Evolutionary conservation across 2,113 vertebrate species (phyloP).

Genomic region (Istiophorus platypterus): DNA sequence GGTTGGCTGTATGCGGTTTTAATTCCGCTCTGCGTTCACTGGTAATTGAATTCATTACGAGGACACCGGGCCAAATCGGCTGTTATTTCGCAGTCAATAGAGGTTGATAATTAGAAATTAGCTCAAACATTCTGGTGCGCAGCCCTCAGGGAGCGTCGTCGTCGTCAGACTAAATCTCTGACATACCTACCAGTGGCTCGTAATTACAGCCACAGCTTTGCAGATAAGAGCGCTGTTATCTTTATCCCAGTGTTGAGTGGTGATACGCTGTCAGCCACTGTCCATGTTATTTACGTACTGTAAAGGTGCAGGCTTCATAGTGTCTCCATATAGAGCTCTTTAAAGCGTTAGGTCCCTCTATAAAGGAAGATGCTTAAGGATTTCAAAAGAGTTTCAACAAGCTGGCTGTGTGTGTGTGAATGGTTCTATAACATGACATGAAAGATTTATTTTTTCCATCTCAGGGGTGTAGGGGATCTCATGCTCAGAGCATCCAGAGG

Average conservation of each 20-base stretch:
- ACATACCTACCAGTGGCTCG: slow-evolving; percentile 53
- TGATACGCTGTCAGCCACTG: not conserved
- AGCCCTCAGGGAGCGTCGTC: slow-evolving; percentile 31
- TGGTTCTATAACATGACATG: slow-evolving; percentile 27
- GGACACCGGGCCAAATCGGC: slow-evolving; percentile 69
- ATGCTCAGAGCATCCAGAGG: slow-evolving; percentile 40
- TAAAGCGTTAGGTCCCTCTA: not conserved
- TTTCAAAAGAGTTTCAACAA: slow-evolving; percentile 26
- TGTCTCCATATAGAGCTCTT: not conserved
- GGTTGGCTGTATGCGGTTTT: slow-evolving; percentile 61
- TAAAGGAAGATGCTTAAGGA: slow-evolving; percentile 19
- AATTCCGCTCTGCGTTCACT: slow-evolving; percentile 68
- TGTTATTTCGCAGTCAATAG: slow-evolving; percentile 69
- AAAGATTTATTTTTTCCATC: slow-evolving; percentile 59
- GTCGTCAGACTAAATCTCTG: slow-evolving; percentile 47
- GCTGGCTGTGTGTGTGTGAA: slow-evolving; percentile 26
- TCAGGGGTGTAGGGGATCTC: slow-evolving; percentile 42
- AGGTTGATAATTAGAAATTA: slow-evolving; percentile 77
- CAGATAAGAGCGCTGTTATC: slow-evolving; percentile 16
- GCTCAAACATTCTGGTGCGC: slow-evolving; percentile 56
- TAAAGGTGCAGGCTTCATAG: not conserved
- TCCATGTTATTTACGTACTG: slow-evolving; percentile 7
- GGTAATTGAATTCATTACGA: slow-evolving; percentile 80
- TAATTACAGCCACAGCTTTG: slow-evolving; percentile 54
- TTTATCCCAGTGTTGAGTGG: not conserved